Conservation (phyloP, 2,113 vertebrate species). For the Plotosus lineatus region DNA sequence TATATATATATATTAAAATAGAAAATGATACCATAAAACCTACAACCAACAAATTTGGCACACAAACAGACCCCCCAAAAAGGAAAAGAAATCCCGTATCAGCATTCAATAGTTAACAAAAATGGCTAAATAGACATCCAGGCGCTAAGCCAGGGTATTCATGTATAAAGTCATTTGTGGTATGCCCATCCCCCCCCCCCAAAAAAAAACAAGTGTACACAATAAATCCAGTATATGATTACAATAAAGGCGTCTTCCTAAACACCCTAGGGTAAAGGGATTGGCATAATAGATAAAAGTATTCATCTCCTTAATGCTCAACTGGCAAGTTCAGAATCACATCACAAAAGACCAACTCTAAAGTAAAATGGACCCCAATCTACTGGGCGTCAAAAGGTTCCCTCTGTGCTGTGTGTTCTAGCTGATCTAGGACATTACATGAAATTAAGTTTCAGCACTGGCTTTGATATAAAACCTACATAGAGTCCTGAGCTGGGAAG, state of each 20-base stretch:
- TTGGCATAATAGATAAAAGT: conserved; percentile 10
- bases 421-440: too few species aligned
- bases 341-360: neutral
- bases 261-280: conserved; percentile 4
- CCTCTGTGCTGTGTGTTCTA: too few species aligned
- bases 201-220: neutral
- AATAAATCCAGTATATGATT: neutral
- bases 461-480: too few species aligned
- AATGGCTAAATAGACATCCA: neutral
- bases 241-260: conserved; percentile 6
- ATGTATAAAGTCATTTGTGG: neutral
- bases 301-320: neutral
- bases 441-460: too few species aligned
- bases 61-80: too few species aligned
- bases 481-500: too few species aligned
- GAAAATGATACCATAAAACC: too few species aligned
- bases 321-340: neutral
- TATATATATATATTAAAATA: too few species aligned
- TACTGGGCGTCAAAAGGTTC: too few species aligned
- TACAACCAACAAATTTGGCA: too few species aligned
- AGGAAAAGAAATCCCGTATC: too few species aligned
- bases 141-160: neutral
- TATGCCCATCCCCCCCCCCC: conserved; percentile 11
- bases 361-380: too few species aligned
- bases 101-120: neutral